phyloP scores from a whole-genome alignment of 2,888 invertebrate species.

The Diachrysia chrysitis region DNA sequence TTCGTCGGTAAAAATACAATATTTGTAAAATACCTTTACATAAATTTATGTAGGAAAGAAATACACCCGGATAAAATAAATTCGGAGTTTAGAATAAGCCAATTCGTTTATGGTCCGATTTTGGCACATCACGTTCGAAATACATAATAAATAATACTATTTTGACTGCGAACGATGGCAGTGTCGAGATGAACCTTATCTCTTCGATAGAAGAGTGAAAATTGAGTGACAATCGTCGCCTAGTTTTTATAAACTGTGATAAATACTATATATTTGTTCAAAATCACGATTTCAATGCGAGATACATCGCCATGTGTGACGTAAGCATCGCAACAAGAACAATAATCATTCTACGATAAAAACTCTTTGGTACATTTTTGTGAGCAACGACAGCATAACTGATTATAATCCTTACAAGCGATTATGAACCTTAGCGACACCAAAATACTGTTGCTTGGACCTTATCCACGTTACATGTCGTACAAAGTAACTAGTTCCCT shows the following conservation, averaged over 20 bases:
- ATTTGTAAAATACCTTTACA: conserved; percentile 67
- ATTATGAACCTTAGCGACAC: conserved; percentile 71
- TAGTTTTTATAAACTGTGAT: conserved; percentile 32
- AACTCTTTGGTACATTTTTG: conserved; percentile 88
- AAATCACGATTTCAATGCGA: conserved; percentile 37
- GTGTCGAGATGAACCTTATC: conserved; percentile 41
- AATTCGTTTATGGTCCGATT: conserved; percentile 81
- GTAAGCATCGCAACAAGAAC: conserved; percentile 57
- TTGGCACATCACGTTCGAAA: conserved; percentile 83
- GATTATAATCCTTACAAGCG: conserved; percentile 75
- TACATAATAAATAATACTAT: conserved; percentile 76
- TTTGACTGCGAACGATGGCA: conserved; percentile 59
- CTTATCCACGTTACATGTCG: conserved; percentile 61
- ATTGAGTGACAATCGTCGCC: conserved; percentile 45
- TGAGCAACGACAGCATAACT: conserved; percentile 83
- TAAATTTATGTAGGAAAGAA: conserved; percentile 58
- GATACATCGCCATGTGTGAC: conserved; percentile 45
- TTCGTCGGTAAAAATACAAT: conserved; percentile 69
- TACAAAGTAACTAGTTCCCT: conserved; percentile 53
- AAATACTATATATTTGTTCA: conserved; percentile 44
- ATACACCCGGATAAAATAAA: conserved; percentile 55
- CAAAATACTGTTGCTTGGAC: conserved; percentile 76
- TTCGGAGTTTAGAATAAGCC: conserved; percentile 70
- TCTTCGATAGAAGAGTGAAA: conserved; percentile 37
- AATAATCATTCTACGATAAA: conserved; percentile 73